phyloP scores from a whole-genome alignment of 2,888 invertebrate genomes.

The Hirtodrosophila trivittata region DNA sequence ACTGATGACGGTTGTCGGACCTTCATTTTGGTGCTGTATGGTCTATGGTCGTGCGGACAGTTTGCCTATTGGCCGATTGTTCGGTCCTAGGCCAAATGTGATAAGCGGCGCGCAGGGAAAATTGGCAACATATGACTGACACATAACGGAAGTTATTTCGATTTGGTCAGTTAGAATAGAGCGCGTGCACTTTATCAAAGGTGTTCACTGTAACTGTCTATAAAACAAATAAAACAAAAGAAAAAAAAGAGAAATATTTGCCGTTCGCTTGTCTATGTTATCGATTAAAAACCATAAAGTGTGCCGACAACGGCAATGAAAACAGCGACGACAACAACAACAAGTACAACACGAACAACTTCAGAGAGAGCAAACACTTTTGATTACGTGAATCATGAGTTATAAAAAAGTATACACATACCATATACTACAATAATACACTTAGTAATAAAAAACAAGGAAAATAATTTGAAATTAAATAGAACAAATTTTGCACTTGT shows the following conservation, averaged over 20 bases:
- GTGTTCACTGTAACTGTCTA: slow-evolving; percentile 53
- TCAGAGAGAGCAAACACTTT: slow-evolving; percentile 34
- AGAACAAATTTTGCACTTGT: slow-evolving; percentile 5
- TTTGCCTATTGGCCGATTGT: no score
- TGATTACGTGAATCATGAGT: slow-evolving; percentile 69
- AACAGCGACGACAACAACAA: slow-evolving; percentile 15
- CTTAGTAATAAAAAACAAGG: background rate
- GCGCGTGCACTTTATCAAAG: slow-evolving; percentile 49
- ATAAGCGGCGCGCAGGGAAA: slow-evolving; percentile 18
- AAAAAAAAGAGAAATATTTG: background rate
- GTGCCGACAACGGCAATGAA: slow-evolving; percentile 40
- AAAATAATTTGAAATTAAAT: slow-evolving; percentile 9
- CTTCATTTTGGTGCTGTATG: no score
- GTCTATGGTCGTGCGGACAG: no score
- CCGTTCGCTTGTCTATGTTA: slow-evolving; percentile 51
- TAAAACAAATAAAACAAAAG: slow-evolving; percentile 3
- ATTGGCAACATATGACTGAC: slow-evolving; percentile 53
- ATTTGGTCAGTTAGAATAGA: slow-evolving; percentile 28
- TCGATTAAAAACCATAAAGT: slow-evolving; percentile 69
- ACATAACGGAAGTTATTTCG: slow-evolving; percentile 60
- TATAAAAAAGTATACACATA: slow-evolving; percentile 41
- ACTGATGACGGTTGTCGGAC: no score
- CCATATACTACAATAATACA: no score
- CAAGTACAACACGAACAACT: slow-evolving; percentile 15
- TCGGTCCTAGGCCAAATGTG: background rate